These are phyloP conservation scores for Rhinopomastus cyanomelas DNA, from an alignment of 2,113 vertebrate species.

Conservation along the genomic window DNA sequence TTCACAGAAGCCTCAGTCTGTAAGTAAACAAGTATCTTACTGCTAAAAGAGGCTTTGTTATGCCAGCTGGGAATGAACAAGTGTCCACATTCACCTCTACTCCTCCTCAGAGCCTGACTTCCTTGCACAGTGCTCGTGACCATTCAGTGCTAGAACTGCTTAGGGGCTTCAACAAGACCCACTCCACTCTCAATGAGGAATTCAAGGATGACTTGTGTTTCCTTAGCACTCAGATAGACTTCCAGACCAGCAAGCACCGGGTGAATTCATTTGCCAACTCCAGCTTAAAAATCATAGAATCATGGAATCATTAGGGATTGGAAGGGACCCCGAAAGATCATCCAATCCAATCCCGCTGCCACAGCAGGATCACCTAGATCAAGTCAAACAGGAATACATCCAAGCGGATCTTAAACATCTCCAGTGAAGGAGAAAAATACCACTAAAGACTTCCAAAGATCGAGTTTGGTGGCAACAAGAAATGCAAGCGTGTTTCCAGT, in stretches of 20 bases:
- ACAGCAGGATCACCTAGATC: no score
- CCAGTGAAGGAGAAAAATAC: no score
- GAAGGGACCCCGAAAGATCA: no score
- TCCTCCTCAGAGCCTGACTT: background rate
- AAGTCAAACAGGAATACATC: no score
- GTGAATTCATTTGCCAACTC: background rate
- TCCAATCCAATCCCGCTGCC: no score
- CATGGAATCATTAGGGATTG: no score
- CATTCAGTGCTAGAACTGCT: background rate
- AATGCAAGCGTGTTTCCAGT: background rate
- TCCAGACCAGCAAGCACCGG: background rate
- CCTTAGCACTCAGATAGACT: background rate
- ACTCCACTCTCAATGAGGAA: background rate
- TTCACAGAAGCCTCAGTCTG: background rate
- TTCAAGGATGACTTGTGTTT: background rate
- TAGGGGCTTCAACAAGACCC: background rate
- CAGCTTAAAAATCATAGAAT: no score
- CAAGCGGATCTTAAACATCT: no score
- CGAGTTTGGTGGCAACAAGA: background rate
- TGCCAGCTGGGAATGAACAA: background rate
- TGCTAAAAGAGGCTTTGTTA: background rate
- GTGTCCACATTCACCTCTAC: background rate
- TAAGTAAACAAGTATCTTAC: background rate
- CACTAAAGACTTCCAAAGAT: background rate
- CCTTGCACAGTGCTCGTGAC: background rate